Conservation (phyloP, 23 tunicate species). For the Styela plicata region DNA sequence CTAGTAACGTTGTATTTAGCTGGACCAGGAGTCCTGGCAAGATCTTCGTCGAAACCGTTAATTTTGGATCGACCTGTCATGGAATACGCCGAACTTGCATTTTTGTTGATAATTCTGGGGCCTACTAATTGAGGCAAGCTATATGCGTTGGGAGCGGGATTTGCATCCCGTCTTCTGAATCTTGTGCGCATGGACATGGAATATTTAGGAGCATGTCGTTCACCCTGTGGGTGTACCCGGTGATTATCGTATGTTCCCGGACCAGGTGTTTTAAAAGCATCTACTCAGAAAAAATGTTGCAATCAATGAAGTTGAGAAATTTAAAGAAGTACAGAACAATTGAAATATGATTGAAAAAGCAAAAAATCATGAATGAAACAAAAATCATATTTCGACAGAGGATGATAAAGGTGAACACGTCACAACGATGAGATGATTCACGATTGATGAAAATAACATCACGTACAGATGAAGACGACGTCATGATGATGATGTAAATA, state of each 20-base stretch:
- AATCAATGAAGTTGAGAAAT: no score
- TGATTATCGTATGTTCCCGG: constrained; percentile 93
- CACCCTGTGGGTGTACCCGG: constrained; percentile 87
- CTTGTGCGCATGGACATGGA: constrained; percentile 80
- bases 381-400: no score
- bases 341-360: no score
- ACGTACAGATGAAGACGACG: no score
- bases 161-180: constrained; percentile 75
- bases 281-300: constrained; percentile 8
- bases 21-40: constrained; percentile 88
- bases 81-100: constrained; percentile 66
- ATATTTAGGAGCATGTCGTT: constrained; percentile 82
- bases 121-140: constrained; percentile 74
- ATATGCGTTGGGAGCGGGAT: constrained; percentile 92
- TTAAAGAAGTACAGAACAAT: no score
- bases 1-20: constrained; percentile 74
- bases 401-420: neutral
- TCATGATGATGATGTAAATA: no score
- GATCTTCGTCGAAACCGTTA: constrained; percentile 80
- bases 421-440: neutral
- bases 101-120: constrained; percentile 79
- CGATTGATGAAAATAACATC: neutral
- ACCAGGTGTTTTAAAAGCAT: constrained; percentile 79
- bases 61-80: constrained; percentile 79
- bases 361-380: no score